Base-by-base conservation (phyloP, 1,140 invertebrate genomes). In the Drosophila sproati region DNA sequence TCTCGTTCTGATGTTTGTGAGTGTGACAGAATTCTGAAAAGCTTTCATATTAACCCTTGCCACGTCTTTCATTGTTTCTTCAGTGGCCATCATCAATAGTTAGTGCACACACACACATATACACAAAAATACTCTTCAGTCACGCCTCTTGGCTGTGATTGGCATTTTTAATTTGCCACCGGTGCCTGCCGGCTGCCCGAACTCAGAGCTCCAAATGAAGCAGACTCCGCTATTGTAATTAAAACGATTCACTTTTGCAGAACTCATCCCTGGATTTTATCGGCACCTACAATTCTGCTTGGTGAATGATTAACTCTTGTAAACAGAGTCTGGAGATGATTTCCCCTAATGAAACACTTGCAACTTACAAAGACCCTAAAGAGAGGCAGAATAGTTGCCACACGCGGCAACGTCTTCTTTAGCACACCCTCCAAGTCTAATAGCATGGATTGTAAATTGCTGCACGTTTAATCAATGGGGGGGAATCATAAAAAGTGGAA, bases 161-260 rank as follows among this genome's bases (percentile, higher is more conserved):
- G 67, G 73, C 73, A 75, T 75, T 71, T 60, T 71, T 75, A 75
- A 75, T 71, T 75, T 75, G 67, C 60, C 37, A 39, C 62, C 70
- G 39, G 62, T 32, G 66, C 29, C 12, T 10, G 35, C 43, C 66
- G 39, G 39, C 55, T 41, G 31, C 12, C 39, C 2, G 43, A 43
- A 28, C 48, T 39, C 4, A 31, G 20, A 35, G 43, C 8, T 35
- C 32, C 20, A 10, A 56, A 39, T 70, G 48, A 55, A 74, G 43
- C 67, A 5, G 12, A 57, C 5, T 20, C 29, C 43, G 59, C 32
- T 39, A 32, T 52, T 41, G 35, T 64, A 75, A 75, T 75, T 75
- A 75, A 75, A 75, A 29, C 54, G 67, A 64, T 68, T 71, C 54
- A 51, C 7, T 54, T 8, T 12, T 69, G 43, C 64, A 61, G 64